phyloP scores from a whole-genome alignment of 2,113 vertebrate species.

The Bambusicola thoracicus region DNA sequence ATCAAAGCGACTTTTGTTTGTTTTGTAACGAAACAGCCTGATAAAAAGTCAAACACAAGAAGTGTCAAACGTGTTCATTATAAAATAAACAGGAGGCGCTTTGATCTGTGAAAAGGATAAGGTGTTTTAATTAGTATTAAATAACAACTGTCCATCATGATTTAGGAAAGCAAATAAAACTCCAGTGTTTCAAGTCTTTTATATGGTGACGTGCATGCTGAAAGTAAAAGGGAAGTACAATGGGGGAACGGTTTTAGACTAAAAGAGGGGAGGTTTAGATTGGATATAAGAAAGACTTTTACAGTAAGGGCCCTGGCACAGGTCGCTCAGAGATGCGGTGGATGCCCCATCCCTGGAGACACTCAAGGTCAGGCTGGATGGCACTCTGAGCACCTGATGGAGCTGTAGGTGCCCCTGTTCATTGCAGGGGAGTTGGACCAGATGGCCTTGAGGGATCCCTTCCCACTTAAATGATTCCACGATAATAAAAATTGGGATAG shows the following conservation, averaged over 20 bases:
- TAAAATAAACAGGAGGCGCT: slow-evolving; percentile 68
- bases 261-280: too few relatives aligned
- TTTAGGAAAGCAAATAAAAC: slow-evolving; percentile 53
- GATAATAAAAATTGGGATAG: background rate
- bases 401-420: too few relatives aligned
- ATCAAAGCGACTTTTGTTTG: slow-evolving; percentile 66
- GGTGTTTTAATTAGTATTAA: slow-evolving; percentile 59
- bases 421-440: too few relatives aligned
- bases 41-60: slow-evolving; percentile 56
- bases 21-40: slow-evolving; percentile 42
- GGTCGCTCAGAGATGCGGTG: too few relatives aligned
- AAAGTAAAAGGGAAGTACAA: background rate
- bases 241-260: too few relatives aligned
- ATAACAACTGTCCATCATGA: slow-evolving; percentile 48
- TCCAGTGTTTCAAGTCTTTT: slow-evolving; percentile 30
- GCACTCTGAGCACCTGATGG: too few relatives aligned
- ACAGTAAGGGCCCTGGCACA: too few relatives aligned
- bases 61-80: slow-evolving; percentile 56
- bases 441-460: too few relatives aligned
- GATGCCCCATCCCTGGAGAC: too few relatives aligned
- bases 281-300: too few relatives aligned
- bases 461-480: too few relatives aligned
- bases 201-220: background rate
- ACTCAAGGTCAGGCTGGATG: too few relatives aligned
- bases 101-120: slow-evolving; percentile 66